phyloP scores from a whole-genome alignment of 2,113 vertebrate genomes.

The Octodon degus region DNA sequence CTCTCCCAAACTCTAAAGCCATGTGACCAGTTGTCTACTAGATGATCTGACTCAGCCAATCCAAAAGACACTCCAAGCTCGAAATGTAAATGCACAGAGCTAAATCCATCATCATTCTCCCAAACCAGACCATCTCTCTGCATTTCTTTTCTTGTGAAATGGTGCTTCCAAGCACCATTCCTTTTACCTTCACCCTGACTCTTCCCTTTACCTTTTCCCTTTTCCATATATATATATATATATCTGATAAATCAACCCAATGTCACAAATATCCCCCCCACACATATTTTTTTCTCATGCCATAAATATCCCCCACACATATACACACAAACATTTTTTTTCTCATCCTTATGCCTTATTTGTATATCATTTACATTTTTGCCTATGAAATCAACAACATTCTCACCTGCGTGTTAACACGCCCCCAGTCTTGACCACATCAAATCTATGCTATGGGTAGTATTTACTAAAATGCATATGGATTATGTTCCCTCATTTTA shows the following conservation, averaged over 20 bases:
- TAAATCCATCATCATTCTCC: not conserved
- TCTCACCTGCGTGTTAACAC: not conserved
- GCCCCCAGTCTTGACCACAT: not conserved
- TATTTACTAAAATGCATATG: not conserved
- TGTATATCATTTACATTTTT: not conserved
- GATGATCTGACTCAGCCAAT: not conserved
- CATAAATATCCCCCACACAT: not conserved
- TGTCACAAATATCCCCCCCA: not conserved
- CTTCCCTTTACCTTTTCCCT: not conserved
- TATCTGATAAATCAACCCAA: not conserved
- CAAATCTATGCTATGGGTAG: not conserved
- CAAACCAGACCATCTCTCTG: not conserved
- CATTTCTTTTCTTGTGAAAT: not conserved
- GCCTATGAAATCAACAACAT: not conserved
- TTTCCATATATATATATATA: not conserved
- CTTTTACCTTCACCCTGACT: no score
- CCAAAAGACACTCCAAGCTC: not conserved
- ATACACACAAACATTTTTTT: not conserved
- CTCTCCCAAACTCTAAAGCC: not conserved
- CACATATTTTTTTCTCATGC: not conserved
- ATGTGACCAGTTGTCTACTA: not conserved
- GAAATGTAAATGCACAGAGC: not conserved
- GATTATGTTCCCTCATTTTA: not conserved
- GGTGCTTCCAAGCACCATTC: not conserved
- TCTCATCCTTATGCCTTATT: not conserved